A percentile compares a stretch with the other conserved stretches of the same genome.
phyloP scores from a whole-genome alignment of 1,140 invertebrate genomes.

The Drosophila punjabiensis region DNA sequence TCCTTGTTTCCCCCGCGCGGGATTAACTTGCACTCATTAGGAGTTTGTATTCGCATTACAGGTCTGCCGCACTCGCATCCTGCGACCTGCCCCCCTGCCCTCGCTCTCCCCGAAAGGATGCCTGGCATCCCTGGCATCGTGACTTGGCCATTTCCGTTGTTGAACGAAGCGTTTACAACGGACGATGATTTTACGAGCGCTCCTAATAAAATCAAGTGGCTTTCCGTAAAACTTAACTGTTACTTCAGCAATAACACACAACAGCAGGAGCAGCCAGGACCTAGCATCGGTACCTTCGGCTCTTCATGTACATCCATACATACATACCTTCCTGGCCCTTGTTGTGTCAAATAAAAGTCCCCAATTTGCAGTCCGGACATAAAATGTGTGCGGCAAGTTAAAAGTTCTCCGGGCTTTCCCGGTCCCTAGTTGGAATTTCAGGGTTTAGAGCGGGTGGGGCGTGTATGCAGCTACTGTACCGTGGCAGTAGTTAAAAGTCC shows the following conservation, averaged over 20 bases:
- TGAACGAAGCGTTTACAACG: conserved; percentile 58
- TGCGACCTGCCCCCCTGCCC: neutral
- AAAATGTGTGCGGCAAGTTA: conserved; percentile 60
- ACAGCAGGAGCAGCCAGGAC: conserved; percentile 5
- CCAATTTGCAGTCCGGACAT: conserved; percentile 69
- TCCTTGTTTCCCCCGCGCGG: conserved; percentile 7
- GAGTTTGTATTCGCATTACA: conserved; percentile 41
- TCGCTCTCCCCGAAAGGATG: neutral
- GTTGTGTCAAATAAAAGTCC: conserved; percentile 70
- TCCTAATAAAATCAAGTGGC: conserved; percentile 80
- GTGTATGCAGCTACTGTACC: conserved; percentile 6
- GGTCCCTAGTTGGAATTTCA: neutral
- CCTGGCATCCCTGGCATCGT: conserved; percentile 1
- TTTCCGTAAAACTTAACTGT: conserved; percentile 77
- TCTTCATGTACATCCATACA: neutral
- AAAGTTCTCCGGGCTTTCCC: conserved; percentile 28
- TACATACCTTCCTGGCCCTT: conserved; percentile 21
- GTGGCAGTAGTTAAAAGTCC: conserved; percentile 28
- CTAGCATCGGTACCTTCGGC: conserved; percentile 22
- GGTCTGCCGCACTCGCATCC: neutral
- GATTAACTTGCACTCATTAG: conserved; percentile 47
- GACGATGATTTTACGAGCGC: conserved; percentile 67
- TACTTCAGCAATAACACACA: conserved; percentile 51
- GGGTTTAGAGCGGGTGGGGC: neutral
- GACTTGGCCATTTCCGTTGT: conserved; percentile 35